Base-by-base conservation (phyloP, 2,888 invertebrate genomes). In the Heliconius ethilla region DNA sequence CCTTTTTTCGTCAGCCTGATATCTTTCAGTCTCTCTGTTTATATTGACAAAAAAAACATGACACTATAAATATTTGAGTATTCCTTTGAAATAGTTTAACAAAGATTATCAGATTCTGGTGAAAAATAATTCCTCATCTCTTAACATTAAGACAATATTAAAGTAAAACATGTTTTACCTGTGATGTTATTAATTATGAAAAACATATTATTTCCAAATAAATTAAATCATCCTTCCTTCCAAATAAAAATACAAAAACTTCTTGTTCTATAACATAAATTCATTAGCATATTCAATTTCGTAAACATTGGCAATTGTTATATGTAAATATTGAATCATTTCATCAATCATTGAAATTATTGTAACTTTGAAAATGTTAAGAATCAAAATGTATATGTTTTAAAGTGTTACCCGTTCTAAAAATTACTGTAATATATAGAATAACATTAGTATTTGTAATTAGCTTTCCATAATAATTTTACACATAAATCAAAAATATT, bases 11-110 rank as follows among this genome's bases (percentile, higher is more conserved):
- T 18, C n/a, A 13, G 11, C 13, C 37, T 67, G 33, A 37, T 33
- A 11, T 37, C 11, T 37, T 37, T 25, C 37, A 40, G 40, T n/a
- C 69, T 69, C 69, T 69, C 69, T 69, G 37, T 67, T 40, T 13
- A n/a, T 69, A 40, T 69, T 69, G 40, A 69, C 69, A 69, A 69
- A 40, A 69, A 29, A 25, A 45, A 40, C 69, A 45, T 69, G 69
- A 69, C 69, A 40, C 15, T 69, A 40, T 40, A 37, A 15, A 27
- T 59, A 59, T n/a, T 59, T n/a, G 59, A 59, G n/a, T 3, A n/a
- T n/a, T 59, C n/a, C 59, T 59, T 59, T 7, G n/a, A 59, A 59
- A n/a, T 59, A n/a, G 22, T 22, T 55, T 55, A 55, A 22, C 18
- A 22, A 55, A 55, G 55, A 55, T 55, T 55, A 22, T 55, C 55